A percentile compares a stretch with the other conserved stretches of the same genome.
Conservation (phyloP, 1,140 invertebrate genomes). For the Zaprionus davidi region DNA sequence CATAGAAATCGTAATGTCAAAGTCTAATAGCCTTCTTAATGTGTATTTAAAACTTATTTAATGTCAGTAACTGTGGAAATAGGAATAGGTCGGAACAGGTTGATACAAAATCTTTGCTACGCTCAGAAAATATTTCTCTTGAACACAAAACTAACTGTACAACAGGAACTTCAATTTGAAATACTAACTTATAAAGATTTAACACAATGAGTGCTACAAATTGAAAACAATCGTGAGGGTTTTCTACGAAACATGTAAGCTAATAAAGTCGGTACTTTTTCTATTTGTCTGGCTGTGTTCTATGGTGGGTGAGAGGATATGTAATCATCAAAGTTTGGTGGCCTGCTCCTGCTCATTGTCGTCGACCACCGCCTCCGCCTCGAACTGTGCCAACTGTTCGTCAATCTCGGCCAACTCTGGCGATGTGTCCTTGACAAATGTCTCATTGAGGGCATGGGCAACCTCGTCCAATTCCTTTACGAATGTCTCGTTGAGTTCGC, state of each 20-base stretch:
- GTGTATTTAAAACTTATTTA: too few species aligned
- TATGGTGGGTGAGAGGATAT: conserved; percentile 24
- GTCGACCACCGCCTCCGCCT: conserved; percentile 42
- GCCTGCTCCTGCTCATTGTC: conserved; percentile 61
- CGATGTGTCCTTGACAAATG: conserved; percentile 60
- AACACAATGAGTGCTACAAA: too few species aligned
- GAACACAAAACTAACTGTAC: too few species aligned
- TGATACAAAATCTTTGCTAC: too few species aligned
- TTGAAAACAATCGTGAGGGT: background rate
- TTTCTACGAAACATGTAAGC: background rate
- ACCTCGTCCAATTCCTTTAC: conserved; percentile 65
- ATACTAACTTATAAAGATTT: too few species aligned
- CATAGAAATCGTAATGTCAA: too few species aligned
- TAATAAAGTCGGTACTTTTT: background rate
- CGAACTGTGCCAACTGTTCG: conserved; percentile 57
- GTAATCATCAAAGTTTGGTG: conserved; percentile 68
- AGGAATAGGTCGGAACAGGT: background rate
- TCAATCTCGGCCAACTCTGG: conserved; percentile 63
- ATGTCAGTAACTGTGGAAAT: background rate
- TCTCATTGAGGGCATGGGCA: conserved; percentile 64
- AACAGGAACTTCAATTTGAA: too few species aligned
- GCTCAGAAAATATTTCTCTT: too few species aligned
- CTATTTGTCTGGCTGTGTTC: background rate
- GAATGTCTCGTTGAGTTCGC: conserved; percentile 58
- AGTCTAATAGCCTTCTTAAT: too few species aligned